Evolutionary conservation across 2,113 vertebrate genomes (phyloP), one percentile per base, ranked within the genome.

Genomic region (Aptenodytes patagonicus): DNA sequence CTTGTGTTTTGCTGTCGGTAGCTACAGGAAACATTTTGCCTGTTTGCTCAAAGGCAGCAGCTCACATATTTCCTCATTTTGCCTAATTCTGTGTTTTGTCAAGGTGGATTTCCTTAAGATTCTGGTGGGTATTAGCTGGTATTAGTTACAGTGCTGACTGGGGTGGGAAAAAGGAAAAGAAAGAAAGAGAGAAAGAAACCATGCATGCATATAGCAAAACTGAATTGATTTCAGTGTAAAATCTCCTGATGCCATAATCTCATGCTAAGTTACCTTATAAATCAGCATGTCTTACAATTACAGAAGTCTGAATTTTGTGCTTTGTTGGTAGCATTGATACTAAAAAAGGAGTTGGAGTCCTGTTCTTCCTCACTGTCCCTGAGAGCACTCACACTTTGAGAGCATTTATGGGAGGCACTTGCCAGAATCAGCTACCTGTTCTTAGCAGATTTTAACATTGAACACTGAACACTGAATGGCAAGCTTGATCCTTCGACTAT

Each of bases 401-500:
- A 49, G 21, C 3, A 40, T 80, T 91, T 61, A 46, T 38, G 31
- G 36, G 34, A 87, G 72, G 38, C 73, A 21, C 47, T 78, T 83
- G 72, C 69, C 64, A 60, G 70, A 65, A 60, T 54, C 47, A 86
- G 36, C 47, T 89, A 78, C 85, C 78, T 92, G 52, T 58, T 93
- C 72, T 64, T 58, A 47, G 22, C 29, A 62, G 31, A 78, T 90
- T 93, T 62, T 55, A 81, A 77, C 26, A 66, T 55, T 42, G 9
- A 79, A 94, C 51, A 78, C 11, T 42, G 60, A 90, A 68, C 4
- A 28, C 1, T 0, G 2, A 94, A 70, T 87, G 82, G 10, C 68
- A 96, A 95, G n/a, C 34, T 90, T 90, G 64, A 70, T 94, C 66
- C 61, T 96, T 96, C 54, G 28, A 79, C 77, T 93, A 31, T 60